Percentiles rank a stretch among this genome's conserved stretches.
phyloP scores from a whole-genome alignment of 2,113 vertebrate genomes.

The Hipposideros armiger region DNA sequence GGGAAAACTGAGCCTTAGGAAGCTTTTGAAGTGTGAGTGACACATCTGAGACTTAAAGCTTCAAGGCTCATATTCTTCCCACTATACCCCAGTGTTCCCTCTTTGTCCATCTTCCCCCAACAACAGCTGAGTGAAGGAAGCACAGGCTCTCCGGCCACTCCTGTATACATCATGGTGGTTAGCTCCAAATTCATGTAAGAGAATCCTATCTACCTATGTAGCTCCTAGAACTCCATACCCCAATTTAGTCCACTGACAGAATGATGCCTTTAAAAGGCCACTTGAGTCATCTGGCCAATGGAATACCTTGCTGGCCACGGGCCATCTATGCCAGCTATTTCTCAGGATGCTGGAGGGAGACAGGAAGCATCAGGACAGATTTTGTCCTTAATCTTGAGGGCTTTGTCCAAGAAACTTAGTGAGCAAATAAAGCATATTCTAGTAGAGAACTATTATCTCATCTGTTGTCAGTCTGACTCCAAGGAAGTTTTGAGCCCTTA shows the following conservation, averaged over 20 bases:
- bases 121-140: not conserved
- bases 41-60: not conserved
- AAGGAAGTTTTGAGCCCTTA: not conserved
- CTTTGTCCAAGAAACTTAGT: not conserved
- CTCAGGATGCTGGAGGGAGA: not conserved
- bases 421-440: not conserved
- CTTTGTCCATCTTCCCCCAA: not conserved
- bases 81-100: not conserved
- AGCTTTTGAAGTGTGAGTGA: not conserved
- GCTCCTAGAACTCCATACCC: not conserved
- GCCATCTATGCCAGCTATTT: not conserved
- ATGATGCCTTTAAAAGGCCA: not conserved
- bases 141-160: too few relatives aligned
- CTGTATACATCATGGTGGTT: fast-evolving
- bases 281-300: not conserved
- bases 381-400: not conserved
- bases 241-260: not conserved
- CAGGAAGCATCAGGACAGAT: not conserved
- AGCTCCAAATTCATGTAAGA: not conserved
- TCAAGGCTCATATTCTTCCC: not conserved
- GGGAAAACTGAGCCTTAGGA: not conserved
- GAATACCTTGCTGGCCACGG: not conserved
- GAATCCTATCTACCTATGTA: fast-evolving
- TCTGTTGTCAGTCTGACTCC: not conserved
- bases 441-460: not conserved